Evolutionary conservation across 2,113 vertebrate genomes (phyloP).

Genomic region (Axis porcinus): DNA sequence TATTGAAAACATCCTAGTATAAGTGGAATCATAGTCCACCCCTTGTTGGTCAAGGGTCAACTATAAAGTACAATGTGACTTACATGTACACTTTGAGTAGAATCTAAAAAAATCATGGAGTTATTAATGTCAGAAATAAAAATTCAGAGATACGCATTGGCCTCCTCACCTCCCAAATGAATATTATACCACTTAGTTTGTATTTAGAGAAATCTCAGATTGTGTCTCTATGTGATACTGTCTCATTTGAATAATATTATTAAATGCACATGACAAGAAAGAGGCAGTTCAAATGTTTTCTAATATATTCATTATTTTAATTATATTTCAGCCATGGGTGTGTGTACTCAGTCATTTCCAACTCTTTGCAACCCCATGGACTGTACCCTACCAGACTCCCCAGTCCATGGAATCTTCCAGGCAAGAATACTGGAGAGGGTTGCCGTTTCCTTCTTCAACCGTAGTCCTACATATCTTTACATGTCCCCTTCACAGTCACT

Average conservation of each 20-base stretch:
- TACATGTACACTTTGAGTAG: not conserved
- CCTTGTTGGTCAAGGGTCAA: not conserved
- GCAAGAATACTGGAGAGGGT: not conserved
- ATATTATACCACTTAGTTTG: not conserved
- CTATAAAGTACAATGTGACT: not conserved
- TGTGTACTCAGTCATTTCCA: not conserved
- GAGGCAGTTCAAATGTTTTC: not conserved
- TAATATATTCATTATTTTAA: not conserved
- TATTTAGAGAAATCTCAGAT: not conserved
- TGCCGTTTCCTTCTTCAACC: not conserved
- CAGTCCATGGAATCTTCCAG: not conserved
- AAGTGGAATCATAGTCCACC: not conserved
- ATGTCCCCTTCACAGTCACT: not conserved
- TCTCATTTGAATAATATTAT: not conserved
- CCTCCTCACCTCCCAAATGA: not conserved
- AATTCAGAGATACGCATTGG: not conserved
- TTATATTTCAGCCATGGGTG: not conserved
- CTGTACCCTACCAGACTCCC: not conserved
- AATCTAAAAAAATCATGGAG: not conserved
- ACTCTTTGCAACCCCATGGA: not conserved
- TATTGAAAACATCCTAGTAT: not conserved
- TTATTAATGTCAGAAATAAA: slow-evolving; percentile 6
- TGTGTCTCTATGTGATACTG: not conserved
- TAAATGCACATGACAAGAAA: not conserved
- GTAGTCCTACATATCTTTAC: not conserved